Base-by-base conservation (phyloP, 1,140 invertebrate species). In the Drosophila dunni region DNA sequence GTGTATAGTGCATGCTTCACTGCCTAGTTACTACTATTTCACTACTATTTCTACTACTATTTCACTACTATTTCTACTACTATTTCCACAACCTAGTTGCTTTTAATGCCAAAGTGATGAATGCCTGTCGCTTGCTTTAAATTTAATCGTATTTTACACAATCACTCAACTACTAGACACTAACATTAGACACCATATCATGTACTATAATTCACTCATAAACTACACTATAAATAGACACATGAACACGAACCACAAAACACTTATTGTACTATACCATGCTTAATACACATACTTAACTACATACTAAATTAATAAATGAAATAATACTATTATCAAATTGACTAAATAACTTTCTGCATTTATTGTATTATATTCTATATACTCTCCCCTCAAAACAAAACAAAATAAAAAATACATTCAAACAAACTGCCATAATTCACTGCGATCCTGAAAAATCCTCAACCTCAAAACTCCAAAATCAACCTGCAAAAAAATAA, bases 301-400 rank as follows among this genome's bases (percentile, higher is more conserved):
- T 46, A 20, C 29, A 48, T 36, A 62, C 51, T 44, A 29, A 42
- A 60, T 53, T 8, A 29, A 65, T 34, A 50, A 63, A 53, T 38
- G 44, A 58, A 58, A 44, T 60, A 42, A 38, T 72, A 46, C 50
- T 67, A 73, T 36, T 73, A 60, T 56, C 17, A 64, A 85, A 81
- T 79, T 86, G 65, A 85, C 78, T 85, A 78, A 85, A 85, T 85
- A 81, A 78, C 84, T 88, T 73, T 89, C 68, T 89, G 84, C 80
- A 89, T 89, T 89, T 89, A 89, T 89, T 81, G 84, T 89, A 89
- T 83, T 89, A 89, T 89, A 89, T 89, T 89, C 80, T 88, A 75
- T 74, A 74, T 74, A 56, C 71, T 89, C 70, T 71, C 64, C 67
- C 77, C 53, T 42, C 33, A 82, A 65, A 78, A 46, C 58, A 72